Evolutionary conservation across 2,888 invertebrate genomes (phyloP).

Genomic region (Phlogophora meticulosa): DNA sequence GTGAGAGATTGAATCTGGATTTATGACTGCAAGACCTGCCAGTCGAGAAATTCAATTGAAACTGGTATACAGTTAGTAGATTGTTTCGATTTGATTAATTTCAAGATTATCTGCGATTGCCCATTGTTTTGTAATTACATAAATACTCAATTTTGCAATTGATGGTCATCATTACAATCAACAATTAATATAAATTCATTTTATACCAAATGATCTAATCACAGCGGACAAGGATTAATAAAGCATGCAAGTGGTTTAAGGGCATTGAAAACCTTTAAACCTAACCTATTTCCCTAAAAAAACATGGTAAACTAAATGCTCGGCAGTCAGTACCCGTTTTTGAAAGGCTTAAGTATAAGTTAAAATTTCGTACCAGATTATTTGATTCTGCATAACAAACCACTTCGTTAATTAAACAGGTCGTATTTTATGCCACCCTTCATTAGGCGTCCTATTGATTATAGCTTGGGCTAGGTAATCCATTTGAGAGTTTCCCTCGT

Average conservation of each 20-base stretch:
- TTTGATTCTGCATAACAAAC: conserved; percentile 4
- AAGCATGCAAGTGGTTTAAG: no score
- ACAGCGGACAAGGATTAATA: no score
- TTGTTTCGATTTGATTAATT: conserved; percentile 17
- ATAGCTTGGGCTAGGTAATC: conserved; percentile 47
- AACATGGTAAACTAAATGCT: background rate
- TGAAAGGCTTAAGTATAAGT: background rate
- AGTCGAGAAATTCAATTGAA: conserved; percentile 25
- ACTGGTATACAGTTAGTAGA: conserved; percentile 9
- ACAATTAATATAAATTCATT: no score
- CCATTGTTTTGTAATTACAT: conserved; percentile 8
- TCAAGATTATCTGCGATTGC: background rate
- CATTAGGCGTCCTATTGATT: conserved; percentile 50
- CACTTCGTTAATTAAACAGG: conserved; percentile 34
- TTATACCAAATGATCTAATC: no score
- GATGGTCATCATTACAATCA: background rate
- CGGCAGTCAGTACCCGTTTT: background rate
- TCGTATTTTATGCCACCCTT: conserved; percentile 37
- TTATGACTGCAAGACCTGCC: conserved; percentile 34
- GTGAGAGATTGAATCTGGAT: conserved; percentile 44
- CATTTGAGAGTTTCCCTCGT: conserved; percentile 54
- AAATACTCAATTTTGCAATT: background rate
- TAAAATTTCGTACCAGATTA: background rate
- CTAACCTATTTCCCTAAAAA: no score
- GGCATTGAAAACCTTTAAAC: no score